A percentile compares a stretch with the other conserved stretches of the same genome.
phyloP scores from a whole-genome alignment of 2,797 vertebrate species.

The Ptychobarbus kaznakovi region DNA sequence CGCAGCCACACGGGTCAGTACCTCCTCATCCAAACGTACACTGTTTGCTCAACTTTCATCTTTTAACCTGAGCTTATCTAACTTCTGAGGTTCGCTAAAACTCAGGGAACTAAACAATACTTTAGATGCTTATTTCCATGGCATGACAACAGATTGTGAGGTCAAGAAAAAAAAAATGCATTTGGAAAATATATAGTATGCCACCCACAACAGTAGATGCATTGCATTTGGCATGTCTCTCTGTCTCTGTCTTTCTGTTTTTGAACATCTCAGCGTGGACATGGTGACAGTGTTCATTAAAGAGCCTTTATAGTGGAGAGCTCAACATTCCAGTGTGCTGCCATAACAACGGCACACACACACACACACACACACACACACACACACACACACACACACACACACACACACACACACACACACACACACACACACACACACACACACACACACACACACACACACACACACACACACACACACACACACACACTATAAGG shows the following conservation, averaged over 20 bases:
- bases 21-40: background rate
- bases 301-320: constrained; percentile 77
- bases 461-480: constrained; percentile 52
- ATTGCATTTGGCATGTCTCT: constrained; percentile 9
- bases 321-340: constrained; percentile 77
- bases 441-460: constrained; percentile 55
- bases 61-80: background rate
- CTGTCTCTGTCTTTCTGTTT: constrained; percentile 5
- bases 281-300: constrained; percentile 74
- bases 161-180: background rate
- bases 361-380: constrained; percentile 61
- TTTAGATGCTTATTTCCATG: constrained; percentile 5
- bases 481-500: constrained; percentile 55
- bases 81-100: background rate
- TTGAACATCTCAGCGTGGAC: constrained; percentile 39
- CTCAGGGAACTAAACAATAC: background rate
- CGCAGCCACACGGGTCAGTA: constrained; percentile 96
- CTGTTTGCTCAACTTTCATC: background rate
- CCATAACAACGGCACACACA: constrained; percentile 78
- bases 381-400: constrained; percentile 46
- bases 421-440: constrained; percentile 65
- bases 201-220: constrained; percentile 37
- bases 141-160: background rate
- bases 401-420: constrained; percentile 60
- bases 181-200: background rate